Evolutionary conservation across 2,113 vertebrate species (phyloP).

Genomic region (Naja naja): DNA sequence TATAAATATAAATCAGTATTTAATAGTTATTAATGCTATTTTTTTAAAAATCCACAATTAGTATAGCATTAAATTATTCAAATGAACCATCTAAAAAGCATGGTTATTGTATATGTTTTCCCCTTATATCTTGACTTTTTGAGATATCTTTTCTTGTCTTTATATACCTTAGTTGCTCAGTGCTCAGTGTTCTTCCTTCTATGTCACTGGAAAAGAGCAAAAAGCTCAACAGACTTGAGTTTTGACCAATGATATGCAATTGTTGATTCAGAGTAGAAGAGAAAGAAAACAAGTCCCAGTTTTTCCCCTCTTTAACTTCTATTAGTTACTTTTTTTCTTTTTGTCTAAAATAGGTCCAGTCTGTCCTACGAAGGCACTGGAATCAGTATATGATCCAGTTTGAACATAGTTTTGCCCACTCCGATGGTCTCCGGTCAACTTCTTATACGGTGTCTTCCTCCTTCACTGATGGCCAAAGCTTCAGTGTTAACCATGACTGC

Average conservation of each 20-base stretch:
- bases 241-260: neutral
- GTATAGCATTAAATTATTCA: neutral
- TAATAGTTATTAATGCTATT: neutral
- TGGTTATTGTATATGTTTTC: neutral
- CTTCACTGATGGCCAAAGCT: slow-evolving; percentile 86
- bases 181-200: neutral
- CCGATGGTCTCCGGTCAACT: slow-evolving; percentile 85
- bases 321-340: neutral
- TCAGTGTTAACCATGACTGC: slow-evolving; percentile 82
- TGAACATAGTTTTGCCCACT: slow-evolving; percentile 85
- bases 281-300: neutral
- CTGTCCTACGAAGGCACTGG: slow-evolving; percentile 89
- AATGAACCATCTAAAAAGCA: neutral
- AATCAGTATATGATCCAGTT: slow-evolving; percentile 94
- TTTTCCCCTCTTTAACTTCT: neutral
- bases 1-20: neutral
- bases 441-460: slow-evolving; percentile 90
- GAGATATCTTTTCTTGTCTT: neutral
- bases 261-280: neutral
- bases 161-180: neutral
- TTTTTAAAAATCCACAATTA: neutral
- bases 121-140: neutral
- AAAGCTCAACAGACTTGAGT: neutral
- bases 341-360: slow-evolving; percentile 80
- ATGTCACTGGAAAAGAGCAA: neutral